Evolutionary conservation across 23 tunicate species (phyloP), one percentile per base, ranked within the genome.

Genomic region (Phallusia fumigata): DNA sequence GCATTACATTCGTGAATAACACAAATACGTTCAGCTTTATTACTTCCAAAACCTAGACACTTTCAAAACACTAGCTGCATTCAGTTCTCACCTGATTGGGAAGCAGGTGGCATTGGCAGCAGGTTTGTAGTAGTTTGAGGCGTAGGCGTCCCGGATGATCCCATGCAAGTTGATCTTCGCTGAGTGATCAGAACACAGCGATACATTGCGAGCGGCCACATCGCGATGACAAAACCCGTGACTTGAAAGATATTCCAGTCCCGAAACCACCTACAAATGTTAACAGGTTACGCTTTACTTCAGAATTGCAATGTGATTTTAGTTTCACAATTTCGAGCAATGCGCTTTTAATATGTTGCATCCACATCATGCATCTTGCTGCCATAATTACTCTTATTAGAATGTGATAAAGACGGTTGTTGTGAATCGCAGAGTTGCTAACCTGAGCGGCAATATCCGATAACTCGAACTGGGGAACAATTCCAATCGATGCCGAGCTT

Each of bases 101-200:
- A 93, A 78, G 89, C 85, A 84, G 6, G 84, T 86, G 0, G 88
- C 90, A 0, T 83, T 88, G 80, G 85, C 90, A 1, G 98, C 84
- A 30, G 93, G 85, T 58, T 84, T 65, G 84, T 88, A 88, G 53
- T 93, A 93, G 76, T 86, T 81, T 8, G 93, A 88, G 52, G 85
- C 73, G 18, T 88, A 80, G 22, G 90, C 85, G 69, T 93, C 90
- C 35, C 81, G 74, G 22, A 84, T 81, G 21, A 88, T 81, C n/a
- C 98, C 98, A 22, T 88, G 79, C 84, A 84, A 85, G 30, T 76
- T 77, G 28, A 93, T 93, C 73, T 93, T 93, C 80, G 88, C 47
- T 22, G 76, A 72, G 76, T 36, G 78, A 74, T 93, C 85, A 45
- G 52, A 73, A 36, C 89, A 88, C 31, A 93, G 88, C 18, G 88